Percentiles rank a stretch among this genome's conserved stretches.
Evolutionary conservation across 2,113 vertebrate genomes (phyloP).

Genomic region (Brevimyrus niger): DNA sequence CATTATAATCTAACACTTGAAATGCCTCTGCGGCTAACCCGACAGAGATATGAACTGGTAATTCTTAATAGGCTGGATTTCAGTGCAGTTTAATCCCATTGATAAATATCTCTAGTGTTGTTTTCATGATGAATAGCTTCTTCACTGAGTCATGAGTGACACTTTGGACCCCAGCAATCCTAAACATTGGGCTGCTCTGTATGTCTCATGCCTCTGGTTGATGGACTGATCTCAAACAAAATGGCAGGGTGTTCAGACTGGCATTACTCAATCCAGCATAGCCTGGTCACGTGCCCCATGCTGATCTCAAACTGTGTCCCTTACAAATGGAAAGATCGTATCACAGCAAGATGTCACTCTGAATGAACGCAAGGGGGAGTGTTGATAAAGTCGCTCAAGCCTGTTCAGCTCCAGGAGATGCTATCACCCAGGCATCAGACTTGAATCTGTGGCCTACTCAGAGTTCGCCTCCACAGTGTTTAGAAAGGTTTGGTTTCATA

Average conservation of each 20-base stretch:
- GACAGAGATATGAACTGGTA: neutral
- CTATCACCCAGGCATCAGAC: slow-evolving; percentile 84
- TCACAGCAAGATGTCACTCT: neutral
- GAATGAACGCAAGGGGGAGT: neutral
- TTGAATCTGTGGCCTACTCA: slow-evolving; percentile 87
- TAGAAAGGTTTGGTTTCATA: slow-evolving; percentile 99
- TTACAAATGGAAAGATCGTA: neutral
- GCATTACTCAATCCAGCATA: neutral
- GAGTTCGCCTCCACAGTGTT: slow-evolving; percentile 95
- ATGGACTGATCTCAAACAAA: neutral
- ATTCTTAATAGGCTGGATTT: neutral
- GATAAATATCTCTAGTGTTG: neutral
- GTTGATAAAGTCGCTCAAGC: neutral
- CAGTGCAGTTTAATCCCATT: neutral
- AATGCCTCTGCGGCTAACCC: neutral
- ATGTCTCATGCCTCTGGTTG: neutral
- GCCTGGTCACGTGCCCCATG: neutral
- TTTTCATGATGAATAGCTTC: neutral
- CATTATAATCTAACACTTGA: neutral
- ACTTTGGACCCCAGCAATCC: neutral
- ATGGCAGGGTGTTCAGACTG: neutral
- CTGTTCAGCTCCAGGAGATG: slow-evolving; percentile 71
- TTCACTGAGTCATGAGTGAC: neutral
- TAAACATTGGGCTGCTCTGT: neutral
- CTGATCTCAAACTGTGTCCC: neutral